phyloP scores from a whole-genome alignment of 2,797 vertebrate genomes.

The Crocidura indochinensis region DNA sequence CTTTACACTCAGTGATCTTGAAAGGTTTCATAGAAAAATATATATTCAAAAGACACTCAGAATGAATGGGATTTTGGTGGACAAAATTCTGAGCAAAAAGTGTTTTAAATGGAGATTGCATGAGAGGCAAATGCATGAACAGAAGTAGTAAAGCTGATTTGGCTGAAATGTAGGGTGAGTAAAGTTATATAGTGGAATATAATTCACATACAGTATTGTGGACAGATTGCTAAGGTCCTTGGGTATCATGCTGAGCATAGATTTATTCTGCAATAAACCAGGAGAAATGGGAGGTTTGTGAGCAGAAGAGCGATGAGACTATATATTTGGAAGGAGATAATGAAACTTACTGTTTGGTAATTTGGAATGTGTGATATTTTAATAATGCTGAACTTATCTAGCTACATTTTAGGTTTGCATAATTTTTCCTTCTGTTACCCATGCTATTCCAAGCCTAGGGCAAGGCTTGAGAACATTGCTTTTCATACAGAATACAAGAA shows the following conservation, averaged over 20 bases:
- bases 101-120: conserved; percentile 18
- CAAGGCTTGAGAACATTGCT: background rate
- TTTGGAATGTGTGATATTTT: conserved; percentile 51
- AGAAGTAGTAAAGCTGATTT: conserved; percentile 30
- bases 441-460: conserved; percentile 30
- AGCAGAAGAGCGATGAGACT: conserved; percentile 51
- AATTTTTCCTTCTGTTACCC: conserved; percentile 29
- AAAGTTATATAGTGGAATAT: background rate
- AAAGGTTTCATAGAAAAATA: conserved; percentile 51
- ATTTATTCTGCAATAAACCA: conserved; percentile 52
- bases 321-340: conserved; percentile 64
- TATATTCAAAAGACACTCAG: conserved; percentile 26
- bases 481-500: background rate
- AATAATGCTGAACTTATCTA: conserved; percentile 44
- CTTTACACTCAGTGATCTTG: conserved; percentile 56
- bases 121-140: conserved; percentile 14
- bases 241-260: background rate
- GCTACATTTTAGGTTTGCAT: conserved; percentile 27
- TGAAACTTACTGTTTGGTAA: conserved; percentile 22
- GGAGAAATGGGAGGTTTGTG: background rate
- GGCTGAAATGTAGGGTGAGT: conserved; percentile 22
- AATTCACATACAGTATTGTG: conserved; percentile 38
- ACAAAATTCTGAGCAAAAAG: conserved; percentile 16
- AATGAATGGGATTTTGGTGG: conserved; percentile 50
- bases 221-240: conserved; percentile 45